Evolutionary conservation across 2,888 invertebrate species (phyloP), one percentile per base, ranked within the genome.

Genomic region (Syrista parreyssii): DNA sequence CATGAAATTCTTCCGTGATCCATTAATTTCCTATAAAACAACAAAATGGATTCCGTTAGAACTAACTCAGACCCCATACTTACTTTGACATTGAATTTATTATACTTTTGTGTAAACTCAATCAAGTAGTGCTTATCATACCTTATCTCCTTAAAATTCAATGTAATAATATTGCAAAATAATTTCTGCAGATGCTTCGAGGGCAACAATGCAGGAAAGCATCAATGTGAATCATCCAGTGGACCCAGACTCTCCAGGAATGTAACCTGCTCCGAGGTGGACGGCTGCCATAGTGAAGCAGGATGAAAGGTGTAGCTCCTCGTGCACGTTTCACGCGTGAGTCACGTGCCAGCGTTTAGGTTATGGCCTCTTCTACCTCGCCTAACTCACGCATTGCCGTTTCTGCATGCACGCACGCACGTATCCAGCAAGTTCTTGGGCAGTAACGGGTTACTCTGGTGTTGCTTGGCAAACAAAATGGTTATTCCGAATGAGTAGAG

Each of bases 141-240:
- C 55, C 55, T 55, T 55, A 55, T 55, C 55, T 9, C 23, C 23
- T 23, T 15, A 23, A 9, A 15, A 2, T 9, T 23, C 23, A 23
- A 11, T 23, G 23, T 1, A 55, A 55, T 6, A 55, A 55, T 23
- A 55, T 55, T 55, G 55, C 9, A 23, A 2, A 55, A 55, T 1
- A 55, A 55, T 9, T 55, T 55, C 1, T 55, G 55, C 23, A 55
- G 6, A 55, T 23, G 9, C 23, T 55, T 23, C 55, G 23, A 55
- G 55, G 23, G 55, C 55, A 55, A 23, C 23, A 6, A 9, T 40
- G 23, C 55, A 55, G 23, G 55, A 23, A 55, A 6, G 23, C 55
- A 36, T 68, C 68, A 35, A 71, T 31, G 77, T 77, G 77, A 77
- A 69, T 77, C 77, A 77, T 77, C 55, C 77, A 23, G 69, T 32